Evolutionary conservation across 1,140 invertebrate genomes (phyloP), one percentile per base, ranked within the genome.

Genomic region (Aleiodes sp.): DNA sequence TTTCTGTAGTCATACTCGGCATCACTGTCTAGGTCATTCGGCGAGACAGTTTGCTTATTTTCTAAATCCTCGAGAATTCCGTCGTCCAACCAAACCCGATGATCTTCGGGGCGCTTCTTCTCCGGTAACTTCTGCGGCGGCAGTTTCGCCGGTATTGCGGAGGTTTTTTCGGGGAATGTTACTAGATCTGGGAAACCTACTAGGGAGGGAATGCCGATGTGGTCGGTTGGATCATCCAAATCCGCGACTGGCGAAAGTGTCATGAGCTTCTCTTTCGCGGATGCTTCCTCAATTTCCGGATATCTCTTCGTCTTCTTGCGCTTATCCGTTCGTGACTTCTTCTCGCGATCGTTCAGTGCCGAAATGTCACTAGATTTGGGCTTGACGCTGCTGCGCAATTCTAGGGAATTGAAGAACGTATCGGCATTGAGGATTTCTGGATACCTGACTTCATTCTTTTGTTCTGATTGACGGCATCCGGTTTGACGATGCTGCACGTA

Each of bases 341-440:
- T 75, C 4, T 61, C 76, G 35, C 41, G 71, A 77, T 76, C 86
- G 77, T 73, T 78, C 75, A 72, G 85, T 28, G 73, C 74, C 43
- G 84, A 72, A 0, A 77, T 31, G 0, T 82, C 76, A 10, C 87
- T 72, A 1, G 88, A 80, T 35, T 83, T 87, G 65, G 87, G 84
- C 74, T 89, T 93, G 0, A 88, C 84, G 72, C 91, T 94, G 72
- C 94, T 94, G 79, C 94, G 93, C 12, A 96, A 81, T 78, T 95
- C 93, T 24, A 96, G 82, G 0, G 93, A 94, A 21, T 91, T 94
- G 77, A 96, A 96, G 78, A 96, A 96, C 12, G 94, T 90, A 76
- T 94, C 93, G 0, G 93, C 93, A 33, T 92, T 93, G 4, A 93
- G 81, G 43, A 88, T 83, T 56, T 86, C 85, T 31, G 87, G 86